phyloP scores from a whole-genome alignment of 2,113 vertebrate species.

The Rostratula benghalensis region DNA sequence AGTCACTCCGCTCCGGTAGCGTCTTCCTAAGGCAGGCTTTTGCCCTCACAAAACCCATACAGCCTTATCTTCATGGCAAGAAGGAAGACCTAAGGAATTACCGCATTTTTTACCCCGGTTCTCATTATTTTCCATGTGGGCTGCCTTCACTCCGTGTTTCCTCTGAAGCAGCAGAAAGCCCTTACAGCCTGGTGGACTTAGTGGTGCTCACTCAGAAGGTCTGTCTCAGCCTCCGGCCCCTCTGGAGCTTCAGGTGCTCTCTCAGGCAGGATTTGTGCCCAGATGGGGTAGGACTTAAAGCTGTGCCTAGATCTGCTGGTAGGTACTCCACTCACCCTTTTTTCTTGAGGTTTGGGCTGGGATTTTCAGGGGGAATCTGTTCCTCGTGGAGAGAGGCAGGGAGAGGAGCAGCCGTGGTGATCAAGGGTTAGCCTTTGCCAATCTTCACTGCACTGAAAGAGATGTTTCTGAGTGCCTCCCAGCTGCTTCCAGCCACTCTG shows the following conservation, averaged over 20 bases:
- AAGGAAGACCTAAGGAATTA: not conserved
- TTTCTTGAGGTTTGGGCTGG: not conserved
- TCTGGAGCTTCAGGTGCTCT: not conserved
- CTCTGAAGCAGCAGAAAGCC: not conserved
- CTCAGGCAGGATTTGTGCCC: not conserved
- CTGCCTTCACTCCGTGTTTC: not conserved
- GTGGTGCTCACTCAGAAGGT: not conserved
- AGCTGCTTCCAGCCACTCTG: not conserved
- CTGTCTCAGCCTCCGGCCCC: not conserved
- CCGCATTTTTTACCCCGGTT: not conserved
- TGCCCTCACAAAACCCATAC: not conserved
- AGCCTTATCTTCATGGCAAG: not conserved
- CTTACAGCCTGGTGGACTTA: not conserved
- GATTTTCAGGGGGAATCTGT: fast-evolving
- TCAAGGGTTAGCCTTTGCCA: not conserved
- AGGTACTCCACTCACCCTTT: not conserved
- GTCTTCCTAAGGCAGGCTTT: not conserved
- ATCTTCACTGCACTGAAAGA: not conserved
- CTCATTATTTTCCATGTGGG: fast-evolving
- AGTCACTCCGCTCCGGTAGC: not conserved
- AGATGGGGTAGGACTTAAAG: not conserved
- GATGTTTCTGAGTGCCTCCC: not conserved
- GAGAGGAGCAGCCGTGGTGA: not conserved
- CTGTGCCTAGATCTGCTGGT: not conserved
- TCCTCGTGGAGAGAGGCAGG: not conserved